These are phyloP conservation scores for Protonemura montana DNA, from an alignment of 2,888 invertebrate species.

Conservation along the genomic window DNA sequence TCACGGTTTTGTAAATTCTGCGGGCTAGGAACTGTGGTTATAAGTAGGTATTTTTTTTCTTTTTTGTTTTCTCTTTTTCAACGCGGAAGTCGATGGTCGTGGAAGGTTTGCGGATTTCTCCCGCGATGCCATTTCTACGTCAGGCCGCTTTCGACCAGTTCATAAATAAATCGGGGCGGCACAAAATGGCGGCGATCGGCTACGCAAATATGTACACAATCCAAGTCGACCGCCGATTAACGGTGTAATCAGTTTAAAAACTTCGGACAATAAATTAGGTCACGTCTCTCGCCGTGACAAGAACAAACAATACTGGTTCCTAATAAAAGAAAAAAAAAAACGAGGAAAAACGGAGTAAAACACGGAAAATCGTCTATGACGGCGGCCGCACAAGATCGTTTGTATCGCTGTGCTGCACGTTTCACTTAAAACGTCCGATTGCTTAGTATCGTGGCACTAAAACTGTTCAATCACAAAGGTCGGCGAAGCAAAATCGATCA, in stretches of 20 bases:
- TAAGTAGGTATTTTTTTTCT: neutral
- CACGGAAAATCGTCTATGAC: neutral
- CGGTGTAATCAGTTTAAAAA: neutral
- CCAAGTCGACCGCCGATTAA: neutral
- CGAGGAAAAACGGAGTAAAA: neutral
- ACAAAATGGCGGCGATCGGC: neutral
- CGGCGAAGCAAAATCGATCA: too few relatives aligned
- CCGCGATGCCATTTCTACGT: slow-evolving; percentile 50
- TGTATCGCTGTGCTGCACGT: too few relatives aligned
- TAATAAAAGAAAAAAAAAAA: neutral
- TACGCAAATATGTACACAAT: neutral
- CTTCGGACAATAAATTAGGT: neutral
- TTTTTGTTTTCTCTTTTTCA: too few relatives aligned
- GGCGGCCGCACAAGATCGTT: too few relatives aligned
- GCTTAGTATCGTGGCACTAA: neutral
- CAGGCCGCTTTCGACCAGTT: neutral
- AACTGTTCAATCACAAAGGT: neutral
- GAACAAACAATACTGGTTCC: neutral
- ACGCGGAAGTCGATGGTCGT: slow-evolving; percentile 22
- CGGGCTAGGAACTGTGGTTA: slow-evolving; percentile 47
- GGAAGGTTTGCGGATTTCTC: slow-evolving; percentile 50
- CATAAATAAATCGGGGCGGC: neutral
- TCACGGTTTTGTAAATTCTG: neutral
- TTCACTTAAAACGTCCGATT: too few relatives aligned
- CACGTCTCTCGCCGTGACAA: neutral